Conservation (phyloP, 2,888 invertebrate species). For the Melanophora roralis region DNA sequence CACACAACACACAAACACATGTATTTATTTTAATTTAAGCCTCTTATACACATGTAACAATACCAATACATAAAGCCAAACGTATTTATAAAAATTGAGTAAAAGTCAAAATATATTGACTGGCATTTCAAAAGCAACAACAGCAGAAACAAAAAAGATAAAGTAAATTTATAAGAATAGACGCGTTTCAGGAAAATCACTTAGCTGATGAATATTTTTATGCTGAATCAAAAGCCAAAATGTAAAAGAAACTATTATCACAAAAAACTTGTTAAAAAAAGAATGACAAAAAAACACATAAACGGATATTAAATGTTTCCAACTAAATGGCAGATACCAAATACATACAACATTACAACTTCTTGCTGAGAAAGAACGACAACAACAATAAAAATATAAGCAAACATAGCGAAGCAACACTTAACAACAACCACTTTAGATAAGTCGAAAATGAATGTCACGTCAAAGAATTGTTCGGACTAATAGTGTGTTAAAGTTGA, state of each 20-base stretch:
- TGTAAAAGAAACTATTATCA: conserved; percentile 1
- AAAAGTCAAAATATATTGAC: conserved; percentile 55
- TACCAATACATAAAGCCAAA: background rate
- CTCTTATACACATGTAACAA: too few species aligned
- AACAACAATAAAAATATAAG: background rate
- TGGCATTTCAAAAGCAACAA: conserved; percentile 15
- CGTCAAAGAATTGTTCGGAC: conserved; percentile 3
- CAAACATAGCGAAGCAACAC: conserved; percentile 11
- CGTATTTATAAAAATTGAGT: background rate
- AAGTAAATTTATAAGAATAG: conserved; percentile 24
- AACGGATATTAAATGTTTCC: conserved; percentile 36
- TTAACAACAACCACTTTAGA: conserved; percentile 8
- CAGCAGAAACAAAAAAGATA: background rate
- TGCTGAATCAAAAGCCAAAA: background rate
- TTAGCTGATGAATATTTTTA: conserved; percentile 54
- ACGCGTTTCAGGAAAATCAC: conserved; percentile 52
- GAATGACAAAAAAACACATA: background rate
- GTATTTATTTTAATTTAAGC: too few species aligned
- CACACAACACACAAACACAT: too few species aligned
- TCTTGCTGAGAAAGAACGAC: background rate
- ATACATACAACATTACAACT: background rate
- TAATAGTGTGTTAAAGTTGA: conserved; percentile 47
- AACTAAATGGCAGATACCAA: conserved; percentile 41
- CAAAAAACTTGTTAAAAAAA: background rate
- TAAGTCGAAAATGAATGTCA: background rate